These are phyloP conservation scores for Phenganax subtilis DNA, from an alignment of 92 coral and sea anemone genomes.

Conservation along the genomic window DNA sequence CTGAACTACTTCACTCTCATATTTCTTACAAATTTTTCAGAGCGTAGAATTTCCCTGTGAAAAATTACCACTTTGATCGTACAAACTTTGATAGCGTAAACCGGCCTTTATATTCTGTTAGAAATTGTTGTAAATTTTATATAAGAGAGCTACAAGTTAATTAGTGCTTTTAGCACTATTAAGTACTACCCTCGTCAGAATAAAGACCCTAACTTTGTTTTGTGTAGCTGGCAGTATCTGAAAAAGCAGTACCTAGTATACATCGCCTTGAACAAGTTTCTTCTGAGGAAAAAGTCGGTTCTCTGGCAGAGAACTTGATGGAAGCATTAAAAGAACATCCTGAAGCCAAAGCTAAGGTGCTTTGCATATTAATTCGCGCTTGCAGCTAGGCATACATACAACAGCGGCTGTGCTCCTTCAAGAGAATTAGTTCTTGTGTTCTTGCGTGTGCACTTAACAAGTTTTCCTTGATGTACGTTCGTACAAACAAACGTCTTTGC, in stretches of 20 bases:
- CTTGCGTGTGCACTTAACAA: neutral
- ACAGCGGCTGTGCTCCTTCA: no score
- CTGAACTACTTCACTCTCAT: no score
- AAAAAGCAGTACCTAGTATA: slow-evolving; percentile 77
- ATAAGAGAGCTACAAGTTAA: no score
- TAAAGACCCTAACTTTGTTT: neutral
- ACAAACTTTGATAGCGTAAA: no score
- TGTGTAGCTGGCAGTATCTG: slow-evolving; percentile 66
- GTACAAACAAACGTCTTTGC: neutral
- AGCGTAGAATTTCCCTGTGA: no score
- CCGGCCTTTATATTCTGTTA: no score
- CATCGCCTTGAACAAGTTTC: slow-evolving; percentile 98
- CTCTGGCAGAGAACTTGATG: slow-evolving; percentile 86
- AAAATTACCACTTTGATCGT: no score
- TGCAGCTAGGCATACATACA: no score
- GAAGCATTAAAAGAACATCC: slow-evolving; percentile 85
- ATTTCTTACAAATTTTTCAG: no score
- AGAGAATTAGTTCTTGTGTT: neutral
- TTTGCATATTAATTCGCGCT: no score
- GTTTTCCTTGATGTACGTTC: neutral
- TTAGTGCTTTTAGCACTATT: no score
- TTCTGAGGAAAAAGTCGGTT: slow-evolving; percentile 94
- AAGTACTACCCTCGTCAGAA: neutral
- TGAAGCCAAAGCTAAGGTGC: slow-evolving; percentile 81
- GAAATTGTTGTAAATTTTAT: no score